Percentiles rank a stretch among this genome's conserved stretches.
These are phyloP conservation scores for Sciurus niger DNA, from an alignment of 2,113 vertebrate species.

Conservation along the genomic window DNA sequence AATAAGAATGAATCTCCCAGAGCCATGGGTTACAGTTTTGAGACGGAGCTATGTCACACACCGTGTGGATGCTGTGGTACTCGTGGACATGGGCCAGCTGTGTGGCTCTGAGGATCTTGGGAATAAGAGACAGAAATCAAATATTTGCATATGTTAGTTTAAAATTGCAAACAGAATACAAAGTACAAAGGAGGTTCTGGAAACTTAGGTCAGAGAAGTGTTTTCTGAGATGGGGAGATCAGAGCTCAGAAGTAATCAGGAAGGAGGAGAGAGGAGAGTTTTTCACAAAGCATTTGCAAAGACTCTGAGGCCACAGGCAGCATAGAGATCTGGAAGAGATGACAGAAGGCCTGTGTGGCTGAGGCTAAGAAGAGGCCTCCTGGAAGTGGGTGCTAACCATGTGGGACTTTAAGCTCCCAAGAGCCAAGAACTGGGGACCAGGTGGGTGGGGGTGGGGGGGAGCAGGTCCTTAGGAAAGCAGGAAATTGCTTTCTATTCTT, in stretches of 20 bases:
- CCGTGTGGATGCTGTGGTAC: no score
- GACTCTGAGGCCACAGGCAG: neutral
- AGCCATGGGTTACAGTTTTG: neutral
- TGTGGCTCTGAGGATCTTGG: no score
- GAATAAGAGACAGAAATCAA: no score
- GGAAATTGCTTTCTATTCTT: slow-evolving; percentile 29
- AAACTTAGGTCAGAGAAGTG: no score
- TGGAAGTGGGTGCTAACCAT: neutral
- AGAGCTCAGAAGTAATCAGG: neutral
- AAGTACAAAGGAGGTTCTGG: no score
- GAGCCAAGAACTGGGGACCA: neutral
- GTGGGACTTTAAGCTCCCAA: neutral
- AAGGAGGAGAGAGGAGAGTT: neutral
- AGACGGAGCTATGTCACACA: neutral
- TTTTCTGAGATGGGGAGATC: no score
- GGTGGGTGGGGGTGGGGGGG: no score
- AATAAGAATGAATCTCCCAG: neutral
- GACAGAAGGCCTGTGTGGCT: neutral
- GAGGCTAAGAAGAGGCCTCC: neutral
- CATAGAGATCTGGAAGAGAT: neutral
- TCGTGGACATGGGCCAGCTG: no score
- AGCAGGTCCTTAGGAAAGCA: neutral
- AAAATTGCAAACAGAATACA: no score
- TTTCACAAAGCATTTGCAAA: neutral
- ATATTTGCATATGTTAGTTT: no score